Conservation (phyloP, 2,113 vertebrate species). For the Laticauda laticaudata region DNA sequence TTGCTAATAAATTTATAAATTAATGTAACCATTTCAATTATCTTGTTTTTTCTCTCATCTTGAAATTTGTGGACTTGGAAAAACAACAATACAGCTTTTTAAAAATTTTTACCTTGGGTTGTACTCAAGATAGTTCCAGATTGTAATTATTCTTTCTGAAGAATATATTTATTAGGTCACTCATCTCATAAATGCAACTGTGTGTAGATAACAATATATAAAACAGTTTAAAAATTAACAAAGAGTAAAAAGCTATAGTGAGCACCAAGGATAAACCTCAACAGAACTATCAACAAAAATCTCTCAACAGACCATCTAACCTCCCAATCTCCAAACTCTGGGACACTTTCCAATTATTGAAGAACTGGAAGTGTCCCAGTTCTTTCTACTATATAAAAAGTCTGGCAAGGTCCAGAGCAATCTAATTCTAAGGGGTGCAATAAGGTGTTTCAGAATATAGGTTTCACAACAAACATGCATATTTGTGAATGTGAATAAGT, state of each 20-base stretch:
- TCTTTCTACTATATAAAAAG: not conserved
- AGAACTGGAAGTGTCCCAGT: too few relatives aligned
- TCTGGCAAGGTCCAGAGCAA: not conserved
- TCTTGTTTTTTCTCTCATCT: not conserved
- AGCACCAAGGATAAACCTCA: not conserved
- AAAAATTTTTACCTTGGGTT: not conserved
- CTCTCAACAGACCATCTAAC: not conserved
- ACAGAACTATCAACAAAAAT: not conserved
- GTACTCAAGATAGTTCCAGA: not conserved
- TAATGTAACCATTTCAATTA: not conserved
- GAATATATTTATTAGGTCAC: not conserved
- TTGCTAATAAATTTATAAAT: not conserved
- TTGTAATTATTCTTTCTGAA: not conserved
- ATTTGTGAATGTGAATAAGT: not conserved
- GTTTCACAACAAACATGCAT: not conserved
- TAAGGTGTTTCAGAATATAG: not conserved
- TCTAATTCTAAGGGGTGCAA: not conserved
- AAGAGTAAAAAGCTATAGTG: not conserved
- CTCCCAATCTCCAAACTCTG: not conserved
- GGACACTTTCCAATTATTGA: not conserved
- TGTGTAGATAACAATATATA: not conserved
- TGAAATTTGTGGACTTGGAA: not conserved
- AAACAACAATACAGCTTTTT: not conserved
- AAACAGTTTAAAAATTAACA: not conserved
- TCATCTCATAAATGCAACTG: not conserved